phyloP scores from a whole-genome alignment of 1,140 invertebrate species.

The Solenopsis invicta region DNA sequence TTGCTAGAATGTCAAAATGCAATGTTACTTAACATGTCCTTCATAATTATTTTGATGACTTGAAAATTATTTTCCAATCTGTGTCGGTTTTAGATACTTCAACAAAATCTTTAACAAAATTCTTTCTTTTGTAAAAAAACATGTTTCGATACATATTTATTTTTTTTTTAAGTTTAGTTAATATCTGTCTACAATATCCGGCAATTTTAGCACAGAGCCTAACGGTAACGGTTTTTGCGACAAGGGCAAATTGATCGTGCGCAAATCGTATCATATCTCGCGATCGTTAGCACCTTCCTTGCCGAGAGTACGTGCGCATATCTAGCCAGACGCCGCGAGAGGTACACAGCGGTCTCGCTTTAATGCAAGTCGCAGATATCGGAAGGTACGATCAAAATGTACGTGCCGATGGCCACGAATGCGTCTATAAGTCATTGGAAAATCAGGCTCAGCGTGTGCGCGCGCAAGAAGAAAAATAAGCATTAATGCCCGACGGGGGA shows the following conservation, averaged over 20 bases:
- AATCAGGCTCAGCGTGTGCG: constrained; percentile 42
- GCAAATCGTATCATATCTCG: constrained; percentile 64
- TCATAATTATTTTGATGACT: no score
- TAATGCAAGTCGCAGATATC: constrained; percentile 60
- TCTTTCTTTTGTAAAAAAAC: neutral
- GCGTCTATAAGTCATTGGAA: constrained; percentile 68
- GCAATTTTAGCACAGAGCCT: neutral
- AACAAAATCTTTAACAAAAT: no score
- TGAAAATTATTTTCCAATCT: no score
- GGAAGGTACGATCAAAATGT: constrained; percentile 48
- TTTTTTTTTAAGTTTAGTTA: neutral
- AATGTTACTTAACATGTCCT: no score
- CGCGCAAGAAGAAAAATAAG: constrained; percentile 28
- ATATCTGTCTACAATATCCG: neutral
- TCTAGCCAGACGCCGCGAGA: neutral
- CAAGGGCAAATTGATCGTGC: constrained; percentile 51
- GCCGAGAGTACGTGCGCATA: neutral
- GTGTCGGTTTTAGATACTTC: no score
- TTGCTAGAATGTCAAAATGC: no score
- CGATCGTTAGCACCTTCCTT: constrained; percentile 66
- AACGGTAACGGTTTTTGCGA: constrained; percentile 34
- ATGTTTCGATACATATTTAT: neutral
- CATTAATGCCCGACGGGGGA: constrained; percentile 53
- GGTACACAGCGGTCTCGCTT: constrained; percentile 15
- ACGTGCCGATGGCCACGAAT: constrained; percentile 22